phyloP scores from a whole-genome alignment of 2,797 vertebrate species.

The Ispidina picta region DNA sequence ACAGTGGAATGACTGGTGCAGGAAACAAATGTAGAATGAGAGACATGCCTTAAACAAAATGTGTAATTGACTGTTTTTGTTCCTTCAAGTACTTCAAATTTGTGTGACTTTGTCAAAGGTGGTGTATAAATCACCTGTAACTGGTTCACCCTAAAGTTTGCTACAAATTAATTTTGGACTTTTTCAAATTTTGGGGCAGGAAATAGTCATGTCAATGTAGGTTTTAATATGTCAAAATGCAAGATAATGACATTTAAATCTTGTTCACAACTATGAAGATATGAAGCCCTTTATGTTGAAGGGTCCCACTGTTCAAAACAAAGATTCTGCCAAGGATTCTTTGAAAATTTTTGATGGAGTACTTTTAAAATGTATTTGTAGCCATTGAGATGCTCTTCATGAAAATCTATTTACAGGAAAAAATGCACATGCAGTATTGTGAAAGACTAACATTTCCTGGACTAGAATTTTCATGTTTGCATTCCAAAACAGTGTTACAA shows the following conservation, averaged over 20 bases:
- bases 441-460: background rate
- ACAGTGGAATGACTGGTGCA: background rate
- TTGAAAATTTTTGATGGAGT: background rate
- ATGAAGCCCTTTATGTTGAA: background rate
- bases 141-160: background rate
- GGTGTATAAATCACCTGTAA: background rate
- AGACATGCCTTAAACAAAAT: conserved; percentile 28
- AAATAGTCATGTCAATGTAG: background rate
- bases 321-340: background rate
- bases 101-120: background rate
- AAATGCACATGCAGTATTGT: background rate
- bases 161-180: background rate
- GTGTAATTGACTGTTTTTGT: background rate
- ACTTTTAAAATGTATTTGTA: background rate
- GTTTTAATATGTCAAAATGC: background rate
- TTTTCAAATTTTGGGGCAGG: background rate
- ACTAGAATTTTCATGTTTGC: background rate
- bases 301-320: background rate
- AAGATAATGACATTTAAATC: background rate
- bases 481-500: background rate
- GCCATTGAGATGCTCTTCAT: background rate
- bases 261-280: background rate
- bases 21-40: background rate
- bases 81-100: background rate
- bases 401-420: background rate